These are phyloP conservation scores for Odocoileus hemionus DNA, from an alignment of 2,113 vertebrate species.

Conservation along the genomic window DNA sequence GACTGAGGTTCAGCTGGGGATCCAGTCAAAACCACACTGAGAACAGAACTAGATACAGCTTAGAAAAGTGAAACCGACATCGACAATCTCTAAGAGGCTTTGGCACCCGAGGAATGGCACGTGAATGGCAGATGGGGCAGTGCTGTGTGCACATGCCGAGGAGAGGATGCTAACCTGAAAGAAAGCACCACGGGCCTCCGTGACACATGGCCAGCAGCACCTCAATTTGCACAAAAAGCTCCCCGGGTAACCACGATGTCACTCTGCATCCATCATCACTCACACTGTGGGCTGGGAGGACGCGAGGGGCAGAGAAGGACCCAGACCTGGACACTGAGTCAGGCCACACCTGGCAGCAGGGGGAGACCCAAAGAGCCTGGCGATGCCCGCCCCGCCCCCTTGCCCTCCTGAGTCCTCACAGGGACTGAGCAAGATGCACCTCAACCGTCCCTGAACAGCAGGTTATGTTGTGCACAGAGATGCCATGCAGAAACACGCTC, in stretches of 20 bases:
- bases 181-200: neutral
- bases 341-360: neutral
- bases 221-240: neutral
- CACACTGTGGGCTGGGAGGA: neutral
- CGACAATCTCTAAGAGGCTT: neutral
- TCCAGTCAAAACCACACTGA: constrained; percentile 4
- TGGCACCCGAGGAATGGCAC: neutral
- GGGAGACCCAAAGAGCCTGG: neutral
- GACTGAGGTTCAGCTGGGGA: neutral
- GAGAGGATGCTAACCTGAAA: neutral
- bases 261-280: neutral
- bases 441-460: neutral
- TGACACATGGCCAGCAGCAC: neutral
- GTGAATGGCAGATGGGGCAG: neutral
- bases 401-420: neutral
- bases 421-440: neutral
- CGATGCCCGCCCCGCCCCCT: neutral
- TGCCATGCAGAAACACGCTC: neutral
- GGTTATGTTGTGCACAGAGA: neutral
- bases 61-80: neutral
- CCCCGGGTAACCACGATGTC: accelerated
- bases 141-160: neutral
- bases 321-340: neutral
- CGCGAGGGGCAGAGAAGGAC: neutral
- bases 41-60: neutral